Evolutionary conservation across 1,140 invertebrate species (phyloP).

Genomic region (Drosophila arizonae): DNA sequence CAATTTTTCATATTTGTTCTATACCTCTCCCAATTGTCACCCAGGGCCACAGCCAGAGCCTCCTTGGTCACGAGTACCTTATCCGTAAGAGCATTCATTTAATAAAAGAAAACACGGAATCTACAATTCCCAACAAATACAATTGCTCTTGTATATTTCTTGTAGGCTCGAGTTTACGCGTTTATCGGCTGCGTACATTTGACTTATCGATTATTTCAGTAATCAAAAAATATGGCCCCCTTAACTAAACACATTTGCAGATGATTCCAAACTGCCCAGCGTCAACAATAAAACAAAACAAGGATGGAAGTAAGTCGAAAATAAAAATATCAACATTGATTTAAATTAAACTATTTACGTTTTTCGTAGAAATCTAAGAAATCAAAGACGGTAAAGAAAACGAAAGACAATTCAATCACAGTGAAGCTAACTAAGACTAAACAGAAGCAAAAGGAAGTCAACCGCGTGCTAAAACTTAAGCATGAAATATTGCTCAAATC

Average conservation of each 20-base stretch:
- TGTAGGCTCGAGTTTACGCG: no score
- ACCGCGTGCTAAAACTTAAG: conserved; percentile 62
- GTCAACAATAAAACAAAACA: conserved; percentile 48
- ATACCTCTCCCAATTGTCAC: conserved; percentile 87
- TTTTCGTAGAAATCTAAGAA: conserved; percentile 57
- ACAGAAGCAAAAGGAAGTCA: conserved; percentile 64
- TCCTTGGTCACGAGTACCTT: conserved; percentile 84
- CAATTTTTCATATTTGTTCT: conserved; percentile 88
- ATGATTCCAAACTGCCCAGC: not conserved
- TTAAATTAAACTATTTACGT: not conserved
- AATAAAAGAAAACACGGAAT: not conserved
- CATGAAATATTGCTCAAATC: conserved; percentile 62
- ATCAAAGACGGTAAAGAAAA: conserved; percentile 37
- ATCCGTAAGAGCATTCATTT: conserved; percentile 69
- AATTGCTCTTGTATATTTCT: conserved; percentile 11
- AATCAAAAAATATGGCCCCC: conserved; percentile 3
- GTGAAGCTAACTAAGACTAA: conserved; percentile 45
- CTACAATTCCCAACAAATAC: conserved; percentile 9
- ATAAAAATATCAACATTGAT: not conserved
- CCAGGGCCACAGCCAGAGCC: conserved; percentile 85
- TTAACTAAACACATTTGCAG: not conserved
- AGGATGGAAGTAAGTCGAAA: conserved; percentile 49
- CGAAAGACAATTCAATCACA: conserved; percentile 43
- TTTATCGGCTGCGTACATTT: not conserved
- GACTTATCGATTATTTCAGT: conserved; percentile 2